Percentiles rank a stretch among this genome's conserved stretches.
phyloP scores from a whole-genome alignment of 30 jellyfish, hydroid and myxozoan genomes.

The Hydractinia symbiolongicarpus region DNA sequence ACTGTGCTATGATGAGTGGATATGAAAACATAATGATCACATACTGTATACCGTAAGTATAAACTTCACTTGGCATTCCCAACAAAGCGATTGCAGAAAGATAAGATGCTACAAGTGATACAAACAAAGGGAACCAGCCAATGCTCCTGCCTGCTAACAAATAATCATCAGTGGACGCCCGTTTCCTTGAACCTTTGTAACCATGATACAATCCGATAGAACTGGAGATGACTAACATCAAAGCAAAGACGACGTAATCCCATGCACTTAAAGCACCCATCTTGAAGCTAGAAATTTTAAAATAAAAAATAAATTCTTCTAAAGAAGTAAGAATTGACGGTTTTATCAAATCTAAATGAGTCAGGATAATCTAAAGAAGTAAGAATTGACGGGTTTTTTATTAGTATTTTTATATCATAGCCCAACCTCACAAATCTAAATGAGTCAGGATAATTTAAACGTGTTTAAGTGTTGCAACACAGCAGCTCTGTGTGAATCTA shows the following conservation, averaged over 20 bases:
- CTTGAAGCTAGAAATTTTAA: not conserved
- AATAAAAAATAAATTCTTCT: no score
- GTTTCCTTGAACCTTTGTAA: slow-evolving; percentile 38
- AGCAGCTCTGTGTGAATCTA: no score
- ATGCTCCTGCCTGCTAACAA: slow-evolving; percentile 85
- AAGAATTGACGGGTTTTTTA: no score
- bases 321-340: no score
- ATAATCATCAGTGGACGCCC: slow-evolving; percentile 63
- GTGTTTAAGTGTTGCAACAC: no score
- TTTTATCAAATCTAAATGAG: no score
- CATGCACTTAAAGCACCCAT: slow-evolving; percentile 41
- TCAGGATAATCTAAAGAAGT: no score
- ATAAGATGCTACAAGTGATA: slow-evolving; percentile 74
- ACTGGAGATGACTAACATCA: slow-evolving; percentile 68
- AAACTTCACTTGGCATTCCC: slow-evolving; percentile 87
- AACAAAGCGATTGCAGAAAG: slow-evolving; percentile 84
- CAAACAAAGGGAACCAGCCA: slow-evolving; percentile 72
- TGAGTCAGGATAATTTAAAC: no score
- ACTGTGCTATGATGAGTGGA: slow-evolving; percentile 44
- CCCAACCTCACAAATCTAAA: no score
- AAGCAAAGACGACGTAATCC: slow-evolving; percentile 75
- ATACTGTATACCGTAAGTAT: slow-evolving; percentile 82
- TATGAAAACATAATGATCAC: slow-evolving; percentile 46
- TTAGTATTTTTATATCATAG: no score
- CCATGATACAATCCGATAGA: slow-evolving; percentile 85